Conservation (phyloP, 30 jellyfish, hydroid and myxozoan species). For the Cassiopea andromeda region DNA sequence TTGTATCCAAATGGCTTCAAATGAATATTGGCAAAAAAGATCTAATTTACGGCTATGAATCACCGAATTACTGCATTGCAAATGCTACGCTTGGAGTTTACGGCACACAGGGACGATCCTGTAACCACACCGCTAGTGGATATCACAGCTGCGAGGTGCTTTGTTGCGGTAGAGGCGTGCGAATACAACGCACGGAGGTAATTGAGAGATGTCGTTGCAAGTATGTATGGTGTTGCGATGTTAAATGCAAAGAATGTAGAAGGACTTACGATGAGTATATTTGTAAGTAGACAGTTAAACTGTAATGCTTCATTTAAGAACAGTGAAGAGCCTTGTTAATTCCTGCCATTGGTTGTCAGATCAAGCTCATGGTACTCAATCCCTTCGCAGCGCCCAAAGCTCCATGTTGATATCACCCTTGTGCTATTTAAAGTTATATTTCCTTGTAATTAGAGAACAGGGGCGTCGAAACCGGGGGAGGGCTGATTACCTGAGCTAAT, state of each 20-base stretch:
- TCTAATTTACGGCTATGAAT: constrained; percentile 70
- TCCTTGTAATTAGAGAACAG: too few relatives aligned
- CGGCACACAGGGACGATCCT: constrained; percentile 82
- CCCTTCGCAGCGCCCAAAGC: too few relatives aligned
- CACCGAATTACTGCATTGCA: constrained; percentile 79
- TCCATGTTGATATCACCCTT: too few relatives aligned
- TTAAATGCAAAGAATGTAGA: constrained; percentile 75
- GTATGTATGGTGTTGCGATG: constrained; percentile 83
- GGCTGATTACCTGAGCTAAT: too few relatives aligned
- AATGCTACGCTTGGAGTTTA: constrained; percentile 51
- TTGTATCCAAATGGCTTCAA: constrained; percentile 71
- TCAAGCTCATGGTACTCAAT: too few relatives aligned
- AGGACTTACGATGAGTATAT: constrained; percentile 55
- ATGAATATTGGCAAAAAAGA: constrained; percentile 12
- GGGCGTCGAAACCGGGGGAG: too few relatives aligned
- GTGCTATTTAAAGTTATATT: too few relatives aligned
- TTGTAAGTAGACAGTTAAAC: constrained; percentile 49
- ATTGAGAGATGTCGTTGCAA: constrained; percentile 80
- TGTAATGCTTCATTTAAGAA: neutral
- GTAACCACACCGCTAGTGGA: constrained; percentile 69
- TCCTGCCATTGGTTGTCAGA: neutral
- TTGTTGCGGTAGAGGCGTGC: constrained; percentile 86
- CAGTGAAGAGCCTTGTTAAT: neutral
- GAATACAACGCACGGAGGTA: constrained; percentile 63
- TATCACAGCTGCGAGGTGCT: constrained; percentile 75